Evolutionary conservation across 2,797 vertebrate species (phyloP).

Genomic region (Enteromius radiatus): DNA sequence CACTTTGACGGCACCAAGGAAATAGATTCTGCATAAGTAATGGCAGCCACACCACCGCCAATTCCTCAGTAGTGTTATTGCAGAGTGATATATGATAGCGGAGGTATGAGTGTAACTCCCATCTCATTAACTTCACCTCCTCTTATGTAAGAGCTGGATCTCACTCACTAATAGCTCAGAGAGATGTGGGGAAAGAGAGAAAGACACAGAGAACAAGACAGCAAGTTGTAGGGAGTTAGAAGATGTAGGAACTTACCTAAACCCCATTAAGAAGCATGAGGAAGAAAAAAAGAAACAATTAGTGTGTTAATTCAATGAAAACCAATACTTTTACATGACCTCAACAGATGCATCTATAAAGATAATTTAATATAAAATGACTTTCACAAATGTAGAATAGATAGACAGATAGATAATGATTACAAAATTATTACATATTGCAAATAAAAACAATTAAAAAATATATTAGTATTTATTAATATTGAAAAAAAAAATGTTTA

Average conservation of each 20-base stretch:
- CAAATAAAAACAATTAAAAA: no score
- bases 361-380: neutral
- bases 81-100: constrained; percentile 28
- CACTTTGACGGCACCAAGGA: constrained; percentile 25
- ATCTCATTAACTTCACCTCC: constrained; percentile 46
- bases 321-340: neutral
- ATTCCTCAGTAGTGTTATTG: constrained; percentile 48
- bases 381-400: neutral
- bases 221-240: neutral
- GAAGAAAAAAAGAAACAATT: neutral
- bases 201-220: neutral
- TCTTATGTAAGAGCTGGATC: constrained; percentile 47
- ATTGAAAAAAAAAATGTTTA: no score
- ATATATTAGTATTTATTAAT: no score
- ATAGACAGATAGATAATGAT: neutral
- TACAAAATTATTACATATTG: no score
- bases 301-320: neutral
- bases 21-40: constrained; percentile 53
- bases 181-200: constrained; percentile 17
- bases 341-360: neutral
- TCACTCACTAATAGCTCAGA: constrained; percentile 25
- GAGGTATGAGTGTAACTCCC: constrained; percentile 39
- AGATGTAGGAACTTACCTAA: constrained; percentile 12
- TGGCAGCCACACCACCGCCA: constrained; percentile 20
- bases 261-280: constrained; percentile 1